A percentile compares a stretch with the other conserved stretches of the same genome.
These are phyloP conservation scores for Cynaeus angustus DNA, from an alignment of 2,888 invertebrate species.

Conservation along the genomic window DNA sequence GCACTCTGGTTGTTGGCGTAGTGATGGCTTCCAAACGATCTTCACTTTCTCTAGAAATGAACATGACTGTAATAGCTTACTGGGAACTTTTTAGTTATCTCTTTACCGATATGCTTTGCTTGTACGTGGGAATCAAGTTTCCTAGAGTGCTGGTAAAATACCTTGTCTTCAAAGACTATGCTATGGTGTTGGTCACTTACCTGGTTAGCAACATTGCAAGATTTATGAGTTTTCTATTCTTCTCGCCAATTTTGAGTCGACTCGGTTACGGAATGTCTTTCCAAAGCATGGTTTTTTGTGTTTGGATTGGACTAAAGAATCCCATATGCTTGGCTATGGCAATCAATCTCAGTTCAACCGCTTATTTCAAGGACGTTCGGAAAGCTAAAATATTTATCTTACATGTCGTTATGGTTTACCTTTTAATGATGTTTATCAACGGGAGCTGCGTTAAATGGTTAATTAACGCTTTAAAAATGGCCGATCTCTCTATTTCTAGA, in stretches of 20 bases:
- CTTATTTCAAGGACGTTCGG: not conserved
- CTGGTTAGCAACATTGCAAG: not conserved
- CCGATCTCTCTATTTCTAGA: slow-evolving; percentile 12
- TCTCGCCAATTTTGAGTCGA: slow-evolving; percentile 73
- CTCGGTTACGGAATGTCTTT: slow-evolving; percentile 77
- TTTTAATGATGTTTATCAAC: slow-evolving; percentile 24
- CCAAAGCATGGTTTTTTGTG: slow-evolving; percentile 75
- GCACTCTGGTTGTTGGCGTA: not conserved
- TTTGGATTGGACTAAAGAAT: slow-evolving; percentile 78
- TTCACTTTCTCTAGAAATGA: not conserved
- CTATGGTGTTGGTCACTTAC: slow-evolving; percentile 6
- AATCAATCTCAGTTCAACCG: not conserved
- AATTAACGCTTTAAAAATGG: slow-evolving; percentile 1
- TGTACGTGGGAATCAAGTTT: not conserved
- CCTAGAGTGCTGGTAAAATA: not conserved
- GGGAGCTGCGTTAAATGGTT: not conserved
- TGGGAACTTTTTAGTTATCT: not conserved
- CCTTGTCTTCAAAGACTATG: not conserved
- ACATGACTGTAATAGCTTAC: not conserved
- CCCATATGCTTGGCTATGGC: slow-evolving; percentile 66
- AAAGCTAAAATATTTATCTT: not conserved
- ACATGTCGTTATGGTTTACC: not conserved
- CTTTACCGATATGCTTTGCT: not conserved
- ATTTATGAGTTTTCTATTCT: slow-evolving; percentile 65
- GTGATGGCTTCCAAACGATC: not conserved